These are phyloP conservation scores for Caloenas nicobarica DNA, from an alignment of 2,113 vertebrate species.

Conservation along the genomic window DNA sequence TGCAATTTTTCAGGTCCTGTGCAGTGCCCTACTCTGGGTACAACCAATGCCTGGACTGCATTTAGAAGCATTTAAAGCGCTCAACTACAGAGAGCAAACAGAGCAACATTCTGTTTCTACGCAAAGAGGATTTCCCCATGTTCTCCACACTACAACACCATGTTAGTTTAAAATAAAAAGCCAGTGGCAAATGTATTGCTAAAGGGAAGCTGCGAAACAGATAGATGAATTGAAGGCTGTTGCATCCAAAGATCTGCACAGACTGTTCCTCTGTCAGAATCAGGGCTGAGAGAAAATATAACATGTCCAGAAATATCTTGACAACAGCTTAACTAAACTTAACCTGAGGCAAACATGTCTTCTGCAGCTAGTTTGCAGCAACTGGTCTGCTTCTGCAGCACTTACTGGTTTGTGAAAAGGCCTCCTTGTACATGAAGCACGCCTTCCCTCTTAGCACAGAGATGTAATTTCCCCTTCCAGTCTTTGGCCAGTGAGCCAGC, in stretches of 20 bases:
- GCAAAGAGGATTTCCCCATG: not conserved
- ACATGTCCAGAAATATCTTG: not conserved
- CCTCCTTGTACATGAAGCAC: not conserved
- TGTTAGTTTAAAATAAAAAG: not conserved
- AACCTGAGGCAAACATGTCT: not conserved
- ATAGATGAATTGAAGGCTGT: not conserved
- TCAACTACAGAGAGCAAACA: not conserved
- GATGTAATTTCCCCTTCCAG: slow-evolving; percentile 61
- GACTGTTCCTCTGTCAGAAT: not conserved
- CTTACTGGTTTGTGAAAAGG: not conserved
- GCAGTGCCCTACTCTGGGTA: not conserved
- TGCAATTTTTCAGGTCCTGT: not conserved
- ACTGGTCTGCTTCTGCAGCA: not conserved
- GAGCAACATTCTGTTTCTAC: not conserved
- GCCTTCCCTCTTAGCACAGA: not conserved
- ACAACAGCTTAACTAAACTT: not conserved
- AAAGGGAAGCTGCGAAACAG: not conserved
- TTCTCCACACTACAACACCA: not conserved
- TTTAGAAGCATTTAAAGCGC: not conserved
- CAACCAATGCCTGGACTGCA: not conserved
- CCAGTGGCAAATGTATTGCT: not conserved
- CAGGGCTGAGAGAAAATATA: not conserved
- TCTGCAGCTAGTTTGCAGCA: not conserved
- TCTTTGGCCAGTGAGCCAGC: slow-evolving; percentile 52
- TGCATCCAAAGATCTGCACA: not conserved